Percentiles rank a stretch among this genome's conserved stretches.
Evolutionary conservation across 2,888 invertebrate species (phyloP).

Genomic region (Acholoe squamosa): DNA sequence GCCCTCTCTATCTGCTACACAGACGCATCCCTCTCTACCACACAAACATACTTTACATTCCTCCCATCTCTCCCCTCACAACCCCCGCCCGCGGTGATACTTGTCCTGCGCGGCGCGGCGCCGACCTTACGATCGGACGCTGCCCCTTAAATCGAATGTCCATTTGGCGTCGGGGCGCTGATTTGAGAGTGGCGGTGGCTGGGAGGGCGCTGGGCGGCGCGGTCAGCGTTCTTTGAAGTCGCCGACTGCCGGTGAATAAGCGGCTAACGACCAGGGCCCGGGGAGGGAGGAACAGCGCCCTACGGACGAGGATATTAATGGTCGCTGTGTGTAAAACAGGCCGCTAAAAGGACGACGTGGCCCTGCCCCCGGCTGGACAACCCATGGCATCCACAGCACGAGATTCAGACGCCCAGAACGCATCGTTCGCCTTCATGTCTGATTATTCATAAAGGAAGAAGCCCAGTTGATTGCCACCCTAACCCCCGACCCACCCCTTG

Average conservation of each 20-base stretch:
- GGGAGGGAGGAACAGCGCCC: background rate
- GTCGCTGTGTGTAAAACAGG: conserved; percentile 50
- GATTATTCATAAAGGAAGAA: conserved; percentile 56
- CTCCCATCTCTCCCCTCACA: background rate
- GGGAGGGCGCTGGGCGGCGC: background rate
- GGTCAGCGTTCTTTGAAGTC: conserved; percentile 48
- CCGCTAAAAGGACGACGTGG: conserved; percentile 27
- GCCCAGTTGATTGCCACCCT: background rate
- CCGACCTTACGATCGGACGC: conserved; percentile 24
- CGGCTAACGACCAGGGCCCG: conserved; percentile 57
- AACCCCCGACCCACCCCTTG: background rate
- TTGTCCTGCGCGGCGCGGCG: background rate
- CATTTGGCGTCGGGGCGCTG: conserved; percentile 52
- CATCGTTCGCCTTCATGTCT: background rate
- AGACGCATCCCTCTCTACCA: background rate
- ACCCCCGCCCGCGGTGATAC: conserved; percentile 5
- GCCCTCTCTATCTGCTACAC: background rate
- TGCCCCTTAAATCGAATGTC: conserved; percentile 51
- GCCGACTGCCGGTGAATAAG: conserved; percentile 49
- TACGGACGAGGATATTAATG: conserved; percentile 48
- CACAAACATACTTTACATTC: background rate
- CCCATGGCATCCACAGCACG: background rate
- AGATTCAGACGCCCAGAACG: background rate
- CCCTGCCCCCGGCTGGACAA: conserved; percentile 25
- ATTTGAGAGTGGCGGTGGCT: conserved; percentile 22